phyloP scores from a whole-genome alignment of 2,888 invertebrate species.

The Trissolcus brochymenae region DNA sequence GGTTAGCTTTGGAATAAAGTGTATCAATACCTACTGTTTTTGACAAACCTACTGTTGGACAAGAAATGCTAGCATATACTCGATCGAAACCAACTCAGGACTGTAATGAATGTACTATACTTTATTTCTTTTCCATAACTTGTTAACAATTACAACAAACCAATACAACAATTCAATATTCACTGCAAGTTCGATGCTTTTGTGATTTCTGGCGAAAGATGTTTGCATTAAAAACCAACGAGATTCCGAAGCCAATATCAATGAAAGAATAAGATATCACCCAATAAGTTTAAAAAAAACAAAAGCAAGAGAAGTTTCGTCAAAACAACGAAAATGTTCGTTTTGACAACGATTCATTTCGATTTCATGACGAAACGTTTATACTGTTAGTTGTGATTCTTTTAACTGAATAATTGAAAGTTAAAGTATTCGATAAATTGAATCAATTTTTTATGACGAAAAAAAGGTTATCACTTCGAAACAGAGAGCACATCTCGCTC shows the following conservation, averaged over 20 bases:
- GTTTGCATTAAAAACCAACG: slow-evolving; percentile 5
- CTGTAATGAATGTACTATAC: slow-evolving; percentile 16
- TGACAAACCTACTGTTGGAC: too few species aligned
- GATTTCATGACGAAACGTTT: too few species aligned
- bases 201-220: slow-evolving; percentile 6
- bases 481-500: slow-evolving; percentile 22
- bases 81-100: slow-evolving; percentile 10
- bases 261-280: too few species aligned
- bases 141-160: slow-evolving; percentile 30
- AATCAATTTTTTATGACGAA: too few species aligned
- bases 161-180: slow-evolving; percentile 31
- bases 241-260: slow-evolving; percentile 11
- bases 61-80: slow-evolving; percentile 3
- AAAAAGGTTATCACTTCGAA: slow-evolving; percentile 16
- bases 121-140: slow-evolving; percentile 36
- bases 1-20: too few species aligned
- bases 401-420: too few species aligned
- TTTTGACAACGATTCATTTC: too few species aligned
- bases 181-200: slow-evolving; percentile 27
- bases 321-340: background rate
- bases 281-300: background rate
- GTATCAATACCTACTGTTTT: too few species aligned
- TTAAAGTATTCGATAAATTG: too few species aligned
- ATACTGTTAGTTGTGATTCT: too few species aligned
- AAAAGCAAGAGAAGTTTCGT: slow-evolving; percentile 9